A percentile compares a stretch with the other conserved stretches of the same genome.
Conservation (phyloP, 2,113 vertebrate genomes). For the Gymnarchus niloticus region DNA sequence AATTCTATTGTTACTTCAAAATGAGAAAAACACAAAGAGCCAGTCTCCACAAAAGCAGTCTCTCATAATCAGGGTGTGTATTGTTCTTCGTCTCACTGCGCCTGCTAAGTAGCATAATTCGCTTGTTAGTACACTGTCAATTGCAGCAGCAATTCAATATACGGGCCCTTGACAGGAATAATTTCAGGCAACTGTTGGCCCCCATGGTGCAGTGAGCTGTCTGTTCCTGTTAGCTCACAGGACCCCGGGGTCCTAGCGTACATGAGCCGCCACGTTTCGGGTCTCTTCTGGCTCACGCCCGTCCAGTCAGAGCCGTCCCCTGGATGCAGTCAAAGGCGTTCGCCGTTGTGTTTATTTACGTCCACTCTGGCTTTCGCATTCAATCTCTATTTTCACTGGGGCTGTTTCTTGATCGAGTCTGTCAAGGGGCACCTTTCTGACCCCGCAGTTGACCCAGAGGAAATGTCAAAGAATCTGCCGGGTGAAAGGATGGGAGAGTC, state of each 20-base stretch:
- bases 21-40: slow-evolving; percentile 74
- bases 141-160: slow-evolving; percentile 56
- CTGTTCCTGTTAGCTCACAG: slow-evolving; percentile 13
- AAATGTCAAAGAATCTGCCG: neutral
- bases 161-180: slow-evolving; percentile 50
- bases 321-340: neutral
- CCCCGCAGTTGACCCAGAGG: neutral
- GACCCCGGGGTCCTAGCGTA: neutral
- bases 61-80: slow-evolving; percentile 56
- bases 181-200: slow-evolving; percentile 51
- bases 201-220: slow-evolving; percentile 25
- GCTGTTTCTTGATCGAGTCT: no score
- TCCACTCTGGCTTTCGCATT: neutral
- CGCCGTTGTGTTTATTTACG: neutral
- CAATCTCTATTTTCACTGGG: no score
- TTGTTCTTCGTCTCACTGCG: slow-evolving; percentile 68
- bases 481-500: neutral
- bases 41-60: slow-evolving; percentile 38
- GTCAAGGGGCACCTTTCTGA: no score
- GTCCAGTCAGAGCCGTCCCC: neutral
- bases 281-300: neutral
- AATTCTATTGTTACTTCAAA: slow-evolving; percentile 66
- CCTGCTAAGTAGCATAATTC: slow-evolving; percentile 79
- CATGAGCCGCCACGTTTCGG: neutral
- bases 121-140: slow-evolving; percentile 83